Evolutionary conservation across 2,888 invertebrate species (phyloP), one percentile per base, ranked within the genome.

Genomic region (Noctua comes): DNA sequence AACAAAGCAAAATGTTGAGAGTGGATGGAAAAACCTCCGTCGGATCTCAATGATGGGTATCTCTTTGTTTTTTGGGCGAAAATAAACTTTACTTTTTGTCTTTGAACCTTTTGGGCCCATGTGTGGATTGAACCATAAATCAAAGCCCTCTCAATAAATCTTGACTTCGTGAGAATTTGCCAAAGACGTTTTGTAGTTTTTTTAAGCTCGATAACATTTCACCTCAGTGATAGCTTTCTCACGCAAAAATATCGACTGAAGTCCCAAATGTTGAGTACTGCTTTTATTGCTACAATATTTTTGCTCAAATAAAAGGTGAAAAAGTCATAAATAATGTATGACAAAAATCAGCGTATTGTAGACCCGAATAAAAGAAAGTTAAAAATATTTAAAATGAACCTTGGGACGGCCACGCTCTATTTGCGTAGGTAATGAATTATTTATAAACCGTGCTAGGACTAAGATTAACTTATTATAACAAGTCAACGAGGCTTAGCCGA

Each of bases 111-210:
- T 89, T 92, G 91, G 93, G 90, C 94, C 93, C 95, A 95, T 94
- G 94, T 95, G 95, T 94, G 93, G 94, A 94, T 92, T 93, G 93
- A 91, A 93, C 93, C 92, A 95, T 96, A 96, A 95, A 96, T 96
- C 96, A 96, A 95, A 95, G 92, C 88, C 90, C 92, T 93, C 94
- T 94, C 95, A 94, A 96, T 96, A 96, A 95, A 96, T 96, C 95
- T 94, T 92, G 91, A 93, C 93, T 94, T 89, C 91, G 93, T 91
- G 92, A 91, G 93, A 93, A 94, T 93, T 93, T 93, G 92, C 91
- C 90, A 90, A 90, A 91, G 93, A 93, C 92, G 90, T 91, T 91
- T 91, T 91, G 89, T 91, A 90, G 90, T 91, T 92, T 93, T 93
- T 91, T 93, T 91, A 89, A 88, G 83, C 82, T 82, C 68, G 79